Evolutionary conservation across 92 coral and sea anemone species (phyloP).

Genomic region (Nematostella vectensis): DNA sequence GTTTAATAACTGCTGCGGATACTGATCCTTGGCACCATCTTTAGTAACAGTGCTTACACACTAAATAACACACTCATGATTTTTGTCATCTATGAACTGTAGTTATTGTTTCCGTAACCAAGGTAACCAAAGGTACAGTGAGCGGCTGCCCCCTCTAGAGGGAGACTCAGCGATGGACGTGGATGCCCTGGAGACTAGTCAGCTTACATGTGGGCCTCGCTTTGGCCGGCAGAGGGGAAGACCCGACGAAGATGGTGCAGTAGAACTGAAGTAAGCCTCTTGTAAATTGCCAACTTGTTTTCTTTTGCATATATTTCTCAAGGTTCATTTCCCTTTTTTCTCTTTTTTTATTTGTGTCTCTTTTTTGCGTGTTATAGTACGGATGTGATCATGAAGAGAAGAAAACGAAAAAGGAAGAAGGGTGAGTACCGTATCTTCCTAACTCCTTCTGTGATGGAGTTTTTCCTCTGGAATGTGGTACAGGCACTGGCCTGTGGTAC

Average conservation of each 20-base stretch:
- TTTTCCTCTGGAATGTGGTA: too few species aligned
- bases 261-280: neutral
- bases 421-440: too few species aligned
- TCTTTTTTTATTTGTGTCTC: too few species aligned
- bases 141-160: conserved; percentile 63
- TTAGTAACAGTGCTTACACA: too few species aligned
- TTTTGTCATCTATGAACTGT: too few species aligned
- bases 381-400: conserved; percentile 56
- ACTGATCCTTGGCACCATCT: too few species aligned
- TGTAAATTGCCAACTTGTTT: neutral
- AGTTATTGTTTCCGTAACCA: too few species aligned
- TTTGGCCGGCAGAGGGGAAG: conserved; percentile 54
- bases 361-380: conserved; percentile 48
- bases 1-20: too few species aligned
- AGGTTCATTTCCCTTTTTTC: too few species aligned
- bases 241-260: conserved; percentile 15
- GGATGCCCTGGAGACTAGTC: conserved; percentile 66
- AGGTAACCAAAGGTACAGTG: conserved; percentile 89
- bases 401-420: conserved; percentile 74
- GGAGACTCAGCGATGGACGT: conserved; percentile 56
- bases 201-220: conserved; percentile 57
- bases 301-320: neutral
- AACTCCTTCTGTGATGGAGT: too few species aligned
- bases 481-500: too few species aligned
- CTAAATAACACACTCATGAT: too few species aligned